Percentiles rank a stretch among this genome's conserved stretches.
phyloP scores from a whole-genome alignment of 2,888 invertebrate species.

The Campoplex capitator region DNA sequence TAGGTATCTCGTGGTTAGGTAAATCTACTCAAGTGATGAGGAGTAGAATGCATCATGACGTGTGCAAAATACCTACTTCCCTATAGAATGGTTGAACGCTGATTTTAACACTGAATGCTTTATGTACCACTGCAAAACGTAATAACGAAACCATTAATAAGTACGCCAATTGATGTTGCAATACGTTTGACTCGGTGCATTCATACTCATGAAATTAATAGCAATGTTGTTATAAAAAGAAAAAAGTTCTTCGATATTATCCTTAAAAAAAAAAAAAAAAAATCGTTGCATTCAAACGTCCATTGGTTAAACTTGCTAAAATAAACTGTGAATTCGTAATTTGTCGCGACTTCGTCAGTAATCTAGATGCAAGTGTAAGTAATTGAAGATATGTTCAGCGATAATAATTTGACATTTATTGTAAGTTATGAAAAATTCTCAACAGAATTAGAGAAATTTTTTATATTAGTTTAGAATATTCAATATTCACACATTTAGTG shows the following conservation, averaged over 20 bases:
- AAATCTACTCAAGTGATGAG: slow-evolving; percentile 38
- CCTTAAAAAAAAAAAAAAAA: background rate
- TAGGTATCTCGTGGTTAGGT: slow-evolving; percentile 10
- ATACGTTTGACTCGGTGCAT: background rate
- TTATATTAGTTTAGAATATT: no score
- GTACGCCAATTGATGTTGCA: background rate
- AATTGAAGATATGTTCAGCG: no score
- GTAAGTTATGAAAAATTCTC: no score
- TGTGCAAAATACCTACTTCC: slow-evolving; percentile 27
- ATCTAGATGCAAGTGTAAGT: no score
- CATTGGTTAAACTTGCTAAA: no score
- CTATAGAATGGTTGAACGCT: slow-evolving; percentile 29
- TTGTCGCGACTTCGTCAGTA: no score
- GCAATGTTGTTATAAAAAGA: no score
- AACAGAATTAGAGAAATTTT: no score
- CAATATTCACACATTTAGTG: no score
- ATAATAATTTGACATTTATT: no score
- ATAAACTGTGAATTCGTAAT: no score
- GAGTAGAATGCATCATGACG: slow-evolving; percentile 45
- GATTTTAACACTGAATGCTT: slow-evolving; percentile 39
- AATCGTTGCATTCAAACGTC: background rate
- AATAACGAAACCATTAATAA: background rate
- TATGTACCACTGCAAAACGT: background rate
- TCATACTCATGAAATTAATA: background rate
- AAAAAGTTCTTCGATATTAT: background rate